Percentiles rank a stretch among this genome's conserved stretches.
phyloP scores from a whole-genome alignment of 2,797 vertebrate species.

The Urosaurus nigricauda region DNA sequence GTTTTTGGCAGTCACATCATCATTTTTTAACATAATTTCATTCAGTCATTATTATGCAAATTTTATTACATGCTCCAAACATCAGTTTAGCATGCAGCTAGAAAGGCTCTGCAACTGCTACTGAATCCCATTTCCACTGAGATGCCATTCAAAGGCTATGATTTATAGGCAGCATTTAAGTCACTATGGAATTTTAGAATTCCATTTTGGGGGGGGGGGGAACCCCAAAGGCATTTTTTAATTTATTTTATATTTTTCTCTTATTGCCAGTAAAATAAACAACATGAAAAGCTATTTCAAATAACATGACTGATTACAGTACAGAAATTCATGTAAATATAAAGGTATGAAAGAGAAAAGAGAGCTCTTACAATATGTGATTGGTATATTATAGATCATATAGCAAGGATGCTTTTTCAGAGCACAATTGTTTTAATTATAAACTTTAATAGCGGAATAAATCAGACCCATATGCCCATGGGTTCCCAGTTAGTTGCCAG shows the following conservation, averaged over 20 bases:
- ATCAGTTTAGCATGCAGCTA: slow-evolving; percentile 37
- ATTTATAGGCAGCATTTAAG: slow-evolving; percentile 18
- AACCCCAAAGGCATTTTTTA: not conserved
- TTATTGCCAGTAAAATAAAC: not conserved
- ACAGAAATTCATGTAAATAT: not conserved
- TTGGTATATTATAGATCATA: not conserved
- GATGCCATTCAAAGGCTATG: slow-evolving; percentile 3
- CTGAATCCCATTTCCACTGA: not conserved
- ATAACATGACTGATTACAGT: not conserved
- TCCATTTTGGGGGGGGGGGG: not conserved
- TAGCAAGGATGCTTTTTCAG: not conserved
- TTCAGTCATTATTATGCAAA: slow-evolving; percentile 45
- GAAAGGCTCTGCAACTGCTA: slow-evolving; percentile 33
- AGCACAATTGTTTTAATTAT: not conserved
- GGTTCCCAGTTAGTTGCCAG: not conserved
- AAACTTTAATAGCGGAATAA: not conserved
- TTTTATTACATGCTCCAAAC: not conserved
- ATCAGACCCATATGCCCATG: not conserved
- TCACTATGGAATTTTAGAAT: not conserved
- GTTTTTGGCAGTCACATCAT: slow-evolving; percentile 50
- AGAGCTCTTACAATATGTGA: not conserved
- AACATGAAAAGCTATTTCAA: not conserved
- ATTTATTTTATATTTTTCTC: not conserved
- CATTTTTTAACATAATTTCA: slow-evolving; percentile 48
- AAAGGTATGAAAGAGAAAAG: not conserved